These are phyloP conservation scores for Thermophis baileyi DNA, from an alignment of 2,113 vertebrate genomes.

Conservation along the genomic window DNA sequence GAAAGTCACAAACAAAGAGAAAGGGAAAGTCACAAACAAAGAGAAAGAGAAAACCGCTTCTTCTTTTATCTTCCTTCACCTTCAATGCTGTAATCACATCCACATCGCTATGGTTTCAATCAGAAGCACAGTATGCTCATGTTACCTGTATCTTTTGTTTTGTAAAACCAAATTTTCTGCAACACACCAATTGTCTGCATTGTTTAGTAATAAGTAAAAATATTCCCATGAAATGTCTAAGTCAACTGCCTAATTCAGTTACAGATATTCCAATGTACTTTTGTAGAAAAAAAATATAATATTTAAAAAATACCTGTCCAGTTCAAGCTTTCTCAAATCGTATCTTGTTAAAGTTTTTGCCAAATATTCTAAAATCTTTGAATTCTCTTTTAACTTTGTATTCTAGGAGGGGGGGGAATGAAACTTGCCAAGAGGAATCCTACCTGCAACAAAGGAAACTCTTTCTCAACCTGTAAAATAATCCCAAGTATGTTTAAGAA, in stretches of 20 bases:
- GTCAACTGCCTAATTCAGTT: background rate
- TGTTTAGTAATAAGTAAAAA: background rate
- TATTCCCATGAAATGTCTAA: background rate
- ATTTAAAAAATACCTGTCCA: background rate
- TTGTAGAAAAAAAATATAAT: background rate
- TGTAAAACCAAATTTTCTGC: background rate
- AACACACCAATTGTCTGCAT: background rate
- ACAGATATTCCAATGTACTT: background rate
- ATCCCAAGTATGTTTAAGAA: background rate
- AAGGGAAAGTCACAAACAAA: background rate
- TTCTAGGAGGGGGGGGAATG: no score
- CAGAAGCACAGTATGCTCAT: background rate
- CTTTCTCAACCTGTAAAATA: background rate
- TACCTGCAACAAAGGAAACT: background rate
- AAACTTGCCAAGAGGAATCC: background rate
- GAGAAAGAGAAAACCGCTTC: background rate
- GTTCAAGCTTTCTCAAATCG: background rate
- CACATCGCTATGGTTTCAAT: background rate
- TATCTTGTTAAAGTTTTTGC: background rate
- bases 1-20: background rate
- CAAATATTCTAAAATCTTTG: background rate
- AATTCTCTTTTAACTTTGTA: background rate
- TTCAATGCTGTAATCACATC: background rate
- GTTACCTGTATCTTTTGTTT: background rate
- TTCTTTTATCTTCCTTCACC: background rate